A percentile compares a stretch with the other conserved stretches of the same genome.
phyloP scores from a whole-genome alignment of 1,140 invertebrate species.

The Anadara kagoshimensis region DNA sequence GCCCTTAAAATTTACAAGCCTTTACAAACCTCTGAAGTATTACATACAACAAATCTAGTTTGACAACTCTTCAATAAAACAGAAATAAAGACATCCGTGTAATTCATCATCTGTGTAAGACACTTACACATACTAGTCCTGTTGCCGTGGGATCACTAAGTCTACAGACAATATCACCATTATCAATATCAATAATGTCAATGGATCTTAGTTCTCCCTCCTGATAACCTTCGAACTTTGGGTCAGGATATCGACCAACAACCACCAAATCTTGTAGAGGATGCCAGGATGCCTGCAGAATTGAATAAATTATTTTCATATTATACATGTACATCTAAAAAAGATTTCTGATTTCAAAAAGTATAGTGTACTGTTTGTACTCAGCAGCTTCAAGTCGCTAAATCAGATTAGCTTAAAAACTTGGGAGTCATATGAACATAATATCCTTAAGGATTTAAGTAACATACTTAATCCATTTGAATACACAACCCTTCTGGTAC shows the following conservation, averaged over 20 bases:
- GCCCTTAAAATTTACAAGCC: too few species aligned
- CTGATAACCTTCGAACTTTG: conserved; percentile 49
- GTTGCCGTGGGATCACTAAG: conserved; percentile 48
- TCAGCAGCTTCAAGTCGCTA: too few species aligned
- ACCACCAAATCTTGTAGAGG: conserved; percentile 71
- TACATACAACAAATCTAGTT: too few species aligned
- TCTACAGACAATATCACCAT: conserved; percentile 59
- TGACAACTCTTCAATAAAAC: too few species aligned
- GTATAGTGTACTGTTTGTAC: neutral
- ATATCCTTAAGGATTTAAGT: conserved; percentile 2
- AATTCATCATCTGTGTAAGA: neutral
- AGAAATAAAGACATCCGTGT: neutral
- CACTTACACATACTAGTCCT: conserved; percentile 62
- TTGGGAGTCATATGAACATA: conserved; percentile 12
- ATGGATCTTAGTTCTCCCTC: conserved; percentile 59
- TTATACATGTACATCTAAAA: neutral
- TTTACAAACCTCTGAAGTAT: too few species aligned
- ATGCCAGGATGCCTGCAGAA: conserved; percentile 71
- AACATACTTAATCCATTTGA: conserved; percentile 28
- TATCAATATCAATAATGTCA: conserved; percentile 68
- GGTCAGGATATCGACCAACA: conserved; percentile 71
- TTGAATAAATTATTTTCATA: neutral
- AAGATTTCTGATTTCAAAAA: neutral
- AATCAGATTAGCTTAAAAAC: too few species aligned
- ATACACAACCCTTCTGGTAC: neutral